phyloP scores from a whole-genome alignment of 2,113 vertebrate species.

The Empidonax alnorum region DNA sequence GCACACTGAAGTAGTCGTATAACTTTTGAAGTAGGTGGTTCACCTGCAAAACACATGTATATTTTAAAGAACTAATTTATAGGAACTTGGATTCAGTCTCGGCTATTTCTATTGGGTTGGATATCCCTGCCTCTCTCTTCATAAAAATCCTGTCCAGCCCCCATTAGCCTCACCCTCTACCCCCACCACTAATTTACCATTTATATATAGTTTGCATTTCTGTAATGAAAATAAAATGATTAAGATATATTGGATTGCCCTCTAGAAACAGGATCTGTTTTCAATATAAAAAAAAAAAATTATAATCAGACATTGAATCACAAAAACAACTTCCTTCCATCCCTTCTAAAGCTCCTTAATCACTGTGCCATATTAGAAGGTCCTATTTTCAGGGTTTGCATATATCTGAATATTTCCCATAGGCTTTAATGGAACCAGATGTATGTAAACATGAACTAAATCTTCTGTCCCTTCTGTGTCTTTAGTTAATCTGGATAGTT shows the following conservation, averaged over 20 bases:
- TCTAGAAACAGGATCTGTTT: constrained; percentile 28
- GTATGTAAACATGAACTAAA: background rate
- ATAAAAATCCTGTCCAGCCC: background rate
- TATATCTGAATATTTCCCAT: background rate
- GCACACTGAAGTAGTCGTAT: background rate
- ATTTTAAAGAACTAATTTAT: background rate
- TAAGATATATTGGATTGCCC: constrained; percentile 45
- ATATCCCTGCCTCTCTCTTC: background rate
- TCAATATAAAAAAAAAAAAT: background rate
- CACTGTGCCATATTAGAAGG: background rate
- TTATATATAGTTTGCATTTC: constrained; percentile 3
- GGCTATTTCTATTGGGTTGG: background rate
- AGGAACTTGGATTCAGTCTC: background rate
- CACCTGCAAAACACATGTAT: background rate
- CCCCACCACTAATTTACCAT: background rate
- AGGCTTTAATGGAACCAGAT: background rate
- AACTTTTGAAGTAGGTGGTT: background rate
- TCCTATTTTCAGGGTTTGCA: background rate
- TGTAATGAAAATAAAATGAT: constrained; percentile 11
- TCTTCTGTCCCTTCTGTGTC: background rate
- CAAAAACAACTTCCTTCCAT: background rate
- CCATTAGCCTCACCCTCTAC: background rate
- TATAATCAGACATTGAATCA: background rate
- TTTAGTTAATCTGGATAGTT: background rate
- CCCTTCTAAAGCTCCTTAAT: background rate